phyloP scores from a whole-genome alignment of 2,797 vertebrate genomes.

The Neomorphus geoffroyi region DNA sequence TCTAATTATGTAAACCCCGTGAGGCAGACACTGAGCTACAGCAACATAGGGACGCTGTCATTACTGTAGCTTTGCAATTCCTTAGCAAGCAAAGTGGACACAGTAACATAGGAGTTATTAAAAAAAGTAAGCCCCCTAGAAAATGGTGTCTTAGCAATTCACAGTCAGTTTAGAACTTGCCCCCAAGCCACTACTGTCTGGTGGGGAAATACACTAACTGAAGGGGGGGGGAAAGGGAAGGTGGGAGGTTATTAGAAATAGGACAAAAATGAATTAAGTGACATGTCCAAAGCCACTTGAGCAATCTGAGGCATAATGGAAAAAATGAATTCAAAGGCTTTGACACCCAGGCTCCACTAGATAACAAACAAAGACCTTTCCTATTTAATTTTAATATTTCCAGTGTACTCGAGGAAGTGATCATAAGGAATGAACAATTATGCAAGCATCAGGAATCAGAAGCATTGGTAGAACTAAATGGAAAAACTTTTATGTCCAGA shows the following conservation, averaged over 20 bases:
- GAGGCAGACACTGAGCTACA: not conserved
- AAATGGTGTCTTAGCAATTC: not conserved
- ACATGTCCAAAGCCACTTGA: not conserved
- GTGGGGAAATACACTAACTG: not conserved
- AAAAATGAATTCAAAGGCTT: not conserved
- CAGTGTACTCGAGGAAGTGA: not conserved
- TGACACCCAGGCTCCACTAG: not conserved
- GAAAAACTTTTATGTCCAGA: conserved; percentile 63
- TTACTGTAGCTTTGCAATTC: not conserved
- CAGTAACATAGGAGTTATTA: not conserved
- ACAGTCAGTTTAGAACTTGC: not conserved
- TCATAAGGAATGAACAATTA: not conserved
- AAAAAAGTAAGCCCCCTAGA: not conserved
- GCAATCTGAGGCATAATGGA: not conserved
- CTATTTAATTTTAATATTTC: not conserved
- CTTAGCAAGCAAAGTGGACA: not conserved
- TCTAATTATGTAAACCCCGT: not conserved
- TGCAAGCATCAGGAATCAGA: conserved; percentile 29
- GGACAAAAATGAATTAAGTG: not conserved
- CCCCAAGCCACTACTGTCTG: not conserved
- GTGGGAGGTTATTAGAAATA: not conserved
- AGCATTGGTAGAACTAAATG: conserved; percentile 52
- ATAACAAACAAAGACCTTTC: not conserved
- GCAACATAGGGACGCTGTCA: not conserved
- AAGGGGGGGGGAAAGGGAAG: too few relatives aligned